Evolutionary conservation across 2,797 vertebrate species (phyloP).

Genomic region (Platyrinchus mystaceus): DNA sequence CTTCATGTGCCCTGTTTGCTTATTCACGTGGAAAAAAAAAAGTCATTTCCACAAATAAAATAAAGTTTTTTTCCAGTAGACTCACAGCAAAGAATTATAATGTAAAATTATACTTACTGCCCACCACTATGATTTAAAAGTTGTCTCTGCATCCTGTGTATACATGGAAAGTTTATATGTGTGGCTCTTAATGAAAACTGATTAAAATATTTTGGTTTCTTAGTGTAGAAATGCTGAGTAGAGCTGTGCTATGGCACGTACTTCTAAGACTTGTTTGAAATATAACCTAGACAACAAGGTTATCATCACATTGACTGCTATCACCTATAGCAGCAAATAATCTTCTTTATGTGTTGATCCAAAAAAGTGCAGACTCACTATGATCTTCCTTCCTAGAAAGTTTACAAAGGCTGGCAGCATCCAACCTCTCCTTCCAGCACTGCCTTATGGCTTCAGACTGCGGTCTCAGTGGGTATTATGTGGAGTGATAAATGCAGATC

Average conservation of each 20-base stretch:
- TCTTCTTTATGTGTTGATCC: neutral
- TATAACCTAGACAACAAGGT: neutral
- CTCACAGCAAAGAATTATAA: neutral
- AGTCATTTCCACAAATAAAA: neutral
- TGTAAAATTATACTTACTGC: neutral
- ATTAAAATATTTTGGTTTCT: neutral
- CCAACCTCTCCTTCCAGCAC: neutral
- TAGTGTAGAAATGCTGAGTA: neutral
- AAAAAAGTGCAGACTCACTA: neutral
- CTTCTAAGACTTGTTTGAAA: neutral
- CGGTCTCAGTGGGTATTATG: fast-evolving
- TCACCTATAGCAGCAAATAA: neutral
- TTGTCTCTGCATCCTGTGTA: neutral
- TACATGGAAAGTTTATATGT: neutral
- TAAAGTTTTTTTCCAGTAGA: neutral
- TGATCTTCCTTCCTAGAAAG: neutral
- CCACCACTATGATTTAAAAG: neutral
- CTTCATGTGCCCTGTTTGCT: neutral
- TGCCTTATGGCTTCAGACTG: neutral
- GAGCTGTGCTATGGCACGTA: neutral
- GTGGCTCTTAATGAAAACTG: neutral
- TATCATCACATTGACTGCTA: neutral
- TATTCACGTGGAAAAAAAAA: neutral
- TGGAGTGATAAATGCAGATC: neutral
- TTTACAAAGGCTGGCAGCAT: neutral